Evolutionary conservation across 2,888 invertebrate genomes (phyloP), one percentile per base, ranked within the genome.

Genomic region (Scrobipalpa costella): DNA sequence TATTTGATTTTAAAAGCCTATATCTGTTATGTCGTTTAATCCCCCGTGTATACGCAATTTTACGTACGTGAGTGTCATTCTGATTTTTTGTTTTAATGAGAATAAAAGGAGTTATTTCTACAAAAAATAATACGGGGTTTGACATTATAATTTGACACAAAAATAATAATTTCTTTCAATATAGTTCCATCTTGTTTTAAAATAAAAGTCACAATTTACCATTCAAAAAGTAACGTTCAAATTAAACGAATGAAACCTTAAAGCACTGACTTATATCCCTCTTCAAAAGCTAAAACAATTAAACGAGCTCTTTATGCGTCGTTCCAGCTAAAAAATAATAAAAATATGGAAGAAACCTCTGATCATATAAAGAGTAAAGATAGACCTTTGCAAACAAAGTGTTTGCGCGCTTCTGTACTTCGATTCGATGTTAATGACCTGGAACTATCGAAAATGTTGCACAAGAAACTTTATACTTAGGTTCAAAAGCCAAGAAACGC

Each of bases 241-340:
- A 7, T 44, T 1, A n/a, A n/a, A n/a, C 15, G n/a, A 3, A 9
- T 44, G 5, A 15, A 44, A 9, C 15, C 44, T 15, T 44, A n/a
- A 27, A 27, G 15, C 44, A 15, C 3, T 44, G 15, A 44, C n/a
- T 44, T 44, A 44, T 44, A 44, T 44, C 44, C 44, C 44, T 15
- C 9, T 44, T 44, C 44, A 44, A 15, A 6, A 44, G 15, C 15
- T 44, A 44, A 44, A 44, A 44, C 44, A 44, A 44, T 44, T 44
- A 44, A 44, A 44, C 44, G 44, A 44, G 9, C 44, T 44, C 44
- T 3, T 44, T 44, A 5, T 44, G 9, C 8, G 44, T 15, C 44
- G 44, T 44, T 44, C 9, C 15, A n/a, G n/a, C 44, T 44, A 15
- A 44, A 44, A 44, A 44, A n/a, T 44, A 44, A 44, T 44, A 44